These are phyloP conservation scores for Pterocles orientalis DNA, from an alignment of 2,113 vertebrate species.

Conservation along the genomic window DNA sequence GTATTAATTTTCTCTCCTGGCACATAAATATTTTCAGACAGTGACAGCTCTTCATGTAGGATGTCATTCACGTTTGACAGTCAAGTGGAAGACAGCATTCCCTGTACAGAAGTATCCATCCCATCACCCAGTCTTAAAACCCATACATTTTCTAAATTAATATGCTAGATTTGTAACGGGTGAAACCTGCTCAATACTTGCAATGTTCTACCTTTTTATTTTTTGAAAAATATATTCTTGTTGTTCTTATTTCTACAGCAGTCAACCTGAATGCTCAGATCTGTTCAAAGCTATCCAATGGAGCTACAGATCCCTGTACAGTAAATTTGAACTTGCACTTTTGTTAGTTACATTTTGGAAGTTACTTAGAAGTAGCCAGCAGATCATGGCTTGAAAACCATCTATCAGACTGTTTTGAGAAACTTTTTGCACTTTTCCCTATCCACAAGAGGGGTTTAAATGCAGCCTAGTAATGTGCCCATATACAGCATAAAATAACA, in stretches of 20 bases:
- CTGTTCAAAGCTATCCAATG: not conserved
- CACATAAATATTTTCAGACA: not conserved
- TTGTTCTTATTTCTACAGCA: not conserved
- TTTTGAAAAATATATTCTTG: not conserved
- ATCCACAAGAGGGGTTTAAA: not conserved
- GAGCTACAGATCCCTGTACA: not conserved
- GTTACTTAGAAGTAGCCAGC: not conserved
- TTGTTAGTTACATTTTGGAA: not conserved
- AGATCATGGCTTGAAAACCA: not conserved
- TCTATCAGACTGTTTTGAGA: not conserved
- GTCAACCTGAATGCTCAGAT: not conserved
- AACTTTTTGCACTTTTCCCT: not conserved
- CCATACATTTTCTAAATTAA: not conserved
- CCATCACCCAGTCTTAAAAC: not conserved
- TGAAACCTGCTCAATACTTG: not conserved
- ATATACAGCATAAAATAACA: not conserved
- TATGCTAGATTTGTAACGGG: not conserved
- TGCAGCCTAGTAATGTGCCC: not conserved
- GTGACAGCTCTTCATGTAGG: not conserved
- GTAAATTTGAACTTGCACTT: not conserved
- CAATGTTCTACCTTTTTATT: not conserved
- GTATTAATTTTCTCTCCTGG: not conserved
- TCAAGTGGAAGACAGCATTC: not conserved
- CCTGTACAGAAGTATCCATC: not conserved
- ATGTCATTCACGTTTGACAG: not conserved